These are phyloP conservation scores for Seriola dumerili DNA, from an alignment of 2,113 vertebrate species.

Conservation along the genomic window DNA sequence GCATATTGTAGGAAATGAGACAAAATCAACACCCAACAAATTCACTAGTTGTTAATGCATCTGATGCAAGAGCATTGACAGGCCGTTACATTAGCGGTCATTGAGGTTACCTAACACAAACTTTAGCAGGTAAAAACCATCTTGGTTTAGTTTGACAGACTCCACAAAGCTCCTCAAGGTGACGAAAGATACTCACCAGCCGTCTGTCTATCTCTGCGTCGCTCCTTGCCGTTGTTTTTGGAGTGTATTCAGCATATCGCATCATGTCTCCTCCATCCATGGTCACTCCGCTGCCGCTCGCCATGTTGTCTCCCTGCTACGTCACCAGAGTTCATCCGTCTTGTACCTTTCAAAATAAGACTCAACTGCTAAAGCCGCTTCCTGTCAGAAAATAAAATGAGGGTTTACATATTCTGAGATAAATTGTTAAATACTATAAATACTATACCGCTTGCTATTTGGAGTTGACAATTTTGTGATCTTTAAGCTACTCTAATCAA, in stretches of 20 bases:
- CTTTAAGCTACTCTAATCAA: too few relatives aligned
- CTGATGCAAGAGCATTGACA: background rate
- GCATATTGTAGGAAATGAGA: too few relatives aligned
- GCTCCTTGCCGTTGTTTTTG: slow-evolving; percentile 27
- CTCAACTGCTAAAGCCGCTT: background rate
- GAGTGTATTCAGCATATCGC: slow-evolving; percentile 76
- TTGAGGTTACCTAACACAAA: background rate
- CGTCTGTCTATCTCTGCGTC: slow-evolving; percentile 80
- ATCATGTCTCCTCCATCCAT: slow-evolving; percentile 74
- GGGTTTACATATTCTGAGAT: too few relatives aligned
- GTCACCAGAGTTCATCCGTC: background rate
- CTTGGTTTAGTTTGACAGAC: background rate
- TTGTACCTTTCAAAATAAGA: slow-evolving; percentile 43
- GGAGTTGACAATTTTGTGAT: too few relatives aligned
- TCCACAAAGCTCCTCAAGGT: accelerated
- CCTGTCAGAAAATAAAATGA: background rate
- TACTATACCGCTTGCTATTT: too few relatives aligned
- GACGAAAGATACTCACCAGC: slow-evolving; percentile 69
- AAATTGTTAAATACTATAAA: too few relatives aligned
- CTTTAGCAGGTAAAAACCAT: background rate
- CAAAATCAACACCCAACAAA: too few relatives aligned
- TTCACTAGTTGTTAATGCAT: background rate
- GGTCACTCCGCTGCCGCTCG: slow-evolving; percentile 28
- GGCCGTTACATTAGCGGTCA: slow-evolving; percentile 30
- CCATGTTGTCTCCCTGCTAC: slow-evolving; percentile 70